Evolutionary conservation across 2,888 invertebrate genomes (phyloP), one percentile per base, ranked within the genome.

Genomic region (Tetropium fuscum): DNA sequence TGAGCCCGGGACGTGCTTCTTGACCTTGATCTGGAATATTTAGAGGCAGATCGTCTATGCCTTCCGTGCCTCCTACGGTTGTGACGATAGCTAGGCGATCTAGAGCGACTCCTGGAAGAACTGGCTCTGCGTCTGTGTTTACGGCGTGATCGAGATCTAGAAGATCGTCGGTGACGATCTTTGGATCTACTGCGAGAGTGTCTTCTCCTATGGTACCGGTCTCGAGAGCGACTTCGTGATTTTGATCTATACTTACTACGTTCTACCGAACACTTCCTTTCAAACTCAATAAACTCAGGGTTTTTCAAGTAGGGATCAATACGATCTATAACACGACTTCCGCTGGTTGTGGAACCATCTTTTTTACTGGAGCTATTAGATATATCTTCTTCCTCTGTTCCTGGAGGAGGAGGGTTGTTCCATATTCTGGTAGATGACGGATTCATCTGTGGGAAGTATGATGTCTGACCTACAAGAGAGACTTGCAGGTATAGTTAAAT

Each of bases 401-500:
- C 81, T 27, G 82, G 82, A 54, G 82, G 82, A 56, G 82, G 81
- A 51, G 81, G 82, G 69, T 78, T 79, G 73, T 78, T 75, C 79
- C 78, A 77, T 59, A 74, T 72, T 53, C 67, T 71, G 64, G 69
- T 64, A 32, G 75, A 68, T 22, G 71, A 65, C 41, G 75, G 73
- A 65, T 77, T 79, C 80, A 80, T 81, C 67, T 74, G 71, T 69
- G 63, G 63, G 58, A n/a, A 64, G 61, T 63, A 60, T 58, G 66
- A 64, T 74, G 74, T 69, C 74, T 68, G 71, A 81, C 82, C 82
- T 82, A 82, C 81, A 82, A 82, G 79, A 82, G 82, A 82, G 51
- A 82, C 82, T 82, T 81, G 80, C 80, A 82, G 81, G 80, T 82
- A 81, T 82, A 82, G 73, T 80, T 78, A 80, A 77, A 79, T 78